A percentile compares a stretch with the other conserved stretches of the same genome.
Evolutionary conservation across 2,888 invertebrate genomes (phyloP).

Genomic region (Cephus rjabovi): DNA sequence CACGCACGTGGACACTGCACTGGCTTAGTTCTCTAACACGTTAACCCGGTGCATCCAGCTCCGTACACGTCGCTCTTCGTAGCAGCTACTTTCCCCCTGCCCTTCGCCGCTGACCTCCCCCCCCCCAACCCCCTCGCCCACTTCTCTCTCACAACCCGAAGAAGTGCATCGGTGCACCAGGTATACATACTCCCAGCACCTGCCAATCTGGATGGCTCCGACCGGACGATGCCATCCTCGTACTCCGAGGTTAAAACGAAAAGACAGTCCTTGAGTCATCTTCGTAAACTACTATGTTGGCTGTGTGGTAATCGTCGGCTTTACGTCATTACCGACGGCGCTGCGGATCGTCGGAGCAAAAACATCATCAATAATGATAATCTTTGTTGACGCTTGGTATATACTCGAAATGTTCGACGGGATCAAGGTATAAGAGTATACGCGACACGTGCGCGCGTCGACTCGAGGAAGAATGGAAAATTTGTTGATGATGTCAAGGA

Average conservation of each 20-base stretch:
- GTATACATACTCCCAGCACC: background rate
- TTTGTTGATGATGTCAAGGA: background rate
- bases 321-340: background rate
- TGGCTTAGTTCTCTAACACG: background rate
- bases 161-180: background rate
- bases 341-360: background rate
- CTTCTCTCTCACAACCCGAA: conserved; percentile 3
- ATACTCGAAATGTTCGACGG: background rate
- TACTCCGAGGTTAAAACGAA: background rate
- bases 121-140: conserved; percentile 1
- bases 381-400: background rate
- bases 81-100: background rate
- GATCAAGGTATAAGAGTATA: background rate
- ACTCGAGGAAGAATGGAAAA: background rate
- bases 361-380: background rate
- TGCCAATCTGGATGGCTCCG: background rate
- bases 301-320: background rate
- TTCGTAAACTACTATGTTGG: background rate
- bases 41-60: conserved; percentile 7
- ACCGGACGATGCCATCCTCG: background rate
- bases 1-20: conserved; percentile 26
- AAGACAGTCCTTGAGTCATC: background rate
- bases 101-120: background rate
- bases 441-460: background rate
- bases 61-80: conserved; percentile 3